Conservation (phyloP, 2,797 vertebrate genomes). For the Neosalanx taihuensis region DNA sequence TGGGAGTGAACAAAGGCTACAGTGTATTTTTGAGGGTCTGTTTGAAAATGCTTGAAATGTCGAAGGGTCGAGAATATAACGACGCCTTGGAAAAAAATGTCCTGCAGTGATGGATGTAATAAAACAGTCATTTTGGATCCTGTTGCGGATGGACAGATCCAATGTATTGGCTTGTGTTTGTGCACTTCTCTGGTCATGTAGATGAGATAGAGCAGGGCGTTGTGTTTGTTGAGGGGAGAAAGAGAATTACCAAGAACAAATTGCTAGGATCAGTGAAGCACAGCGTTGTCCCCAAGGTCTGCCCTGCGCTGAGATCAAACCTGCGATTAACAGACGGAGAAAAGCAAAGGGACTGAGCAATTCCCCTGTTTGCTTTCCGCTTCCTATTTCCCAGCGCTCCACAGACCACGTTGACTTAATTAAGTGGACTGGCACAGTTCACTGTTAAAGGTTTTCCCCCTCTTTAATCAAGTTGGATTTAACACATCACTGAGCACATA, state of each 20-base stretch:
- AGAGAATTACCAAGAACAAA: conserved; percentile 68
- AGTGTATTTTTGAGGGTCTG: not conserved
- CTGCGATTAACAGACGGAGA: conserved; percentile 69
- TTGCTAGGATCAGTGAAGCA: conserved; percentile 73
- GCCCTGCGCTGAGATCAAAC: conserved; percentile 65
- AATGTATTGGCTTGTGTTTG: conserved; percentile 35
- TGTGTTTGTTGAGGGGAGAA: conserved; percentile 34
- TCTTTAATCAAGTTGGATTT: conserved; percentile 78
- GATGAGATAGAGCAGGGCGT: conserved; percentile 54
- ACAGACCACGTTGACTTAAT: conserved; percentile 72
- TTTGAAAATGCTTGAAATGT: not conserved
- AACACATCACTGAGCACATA: conserved; percentile 64
- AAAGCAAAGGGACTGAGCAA: conserved; percentile 51
- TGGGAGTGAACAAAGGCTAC: conserved; percentile 22
- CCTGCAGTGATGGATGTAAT: conserved; percentile 44
- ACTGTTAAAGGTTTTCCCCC: conserved; percentile 64
- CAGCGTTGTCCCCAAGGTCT: conserved; percentile 60
- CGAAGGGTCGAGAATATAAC: not conserved
- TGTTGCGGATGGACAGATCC: conserved; percentile 38
- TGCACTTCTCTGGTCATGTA: conserved; percentile 30
- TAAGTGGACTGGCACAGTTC: conserved; percentile 68
- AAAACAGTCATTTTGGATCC: conserved; percentile 52
- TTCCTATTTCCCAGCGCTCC: conserved; percentile 64
- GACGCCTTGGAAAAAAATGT: not conserved
- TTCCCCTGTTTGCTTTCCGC: conserved; percentile 64